phyloP scores from a whole-genome alignment of 2,113 vertebrate genomes.

The Glaucidium brasilianum region DNA sequence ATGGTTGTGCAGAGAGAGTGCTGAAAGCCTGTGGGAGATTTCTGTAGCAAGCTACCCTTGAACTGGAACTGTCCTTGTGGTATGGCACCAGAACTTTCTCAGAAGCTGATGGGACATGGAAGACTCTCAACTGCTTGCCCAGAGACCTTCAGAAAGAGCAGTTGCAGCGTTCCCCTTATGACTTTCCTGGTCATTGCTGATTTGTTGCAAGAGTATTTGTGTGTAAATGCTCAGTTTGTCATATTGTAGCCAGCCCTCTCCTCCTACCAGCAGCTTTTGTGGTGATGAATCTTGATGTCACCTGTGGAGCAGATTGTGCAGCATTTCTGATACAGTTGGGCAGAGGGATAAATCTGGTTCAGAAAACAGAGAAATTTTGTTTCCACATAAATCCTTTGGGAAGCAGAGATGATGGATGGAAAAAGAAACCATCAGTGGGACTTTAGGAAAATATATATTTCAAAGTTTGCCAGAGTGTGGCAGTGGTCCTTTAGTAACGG shows the following conservation, averaged over 20 bases:
- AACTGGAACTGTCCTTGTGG: not conserved
- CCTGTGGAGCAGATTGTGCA: not conserved
- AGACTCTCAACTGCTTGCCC: not conserved
- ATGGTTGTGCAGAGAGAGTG: not conserved
- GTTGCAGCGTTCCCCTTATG: not conserved
- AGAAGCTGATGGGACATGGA: not conserved
- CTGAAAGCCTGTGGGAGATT: not conserved
- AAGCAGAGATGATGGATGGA: not conserved
- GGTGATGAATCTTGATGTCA: not conserved
- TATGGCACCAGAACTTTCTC: not conserved
- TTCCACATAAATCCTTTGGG: not conserved
- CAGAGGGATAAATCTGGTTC: not conserved
- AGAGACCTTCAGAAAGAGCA: not conserved
- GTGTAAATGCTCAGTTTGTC: not conserved
- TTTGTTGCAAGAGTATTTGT: not conserved
- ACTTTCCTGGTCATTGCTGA: not conserved
- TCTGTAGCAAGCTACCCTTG: not conserved
- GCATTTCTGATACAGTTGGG: not conserved
- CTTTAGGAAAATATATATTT: not conserved
- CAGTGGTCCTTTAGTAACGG: slow-evolving; percentile 47
- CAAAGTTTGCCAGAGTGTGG: slow-evolving; percentile 44
- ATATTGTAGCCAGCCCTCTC: not conserved
- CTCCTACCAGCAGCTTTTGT: not conserved
- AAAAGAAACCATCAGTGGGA: not conserved
- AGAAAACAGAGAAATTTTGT: not conserved